phyloP scores from a whole-genome alignment of 2,888 invertebrate genomes.

The Mactromeris polynyma region DNA sequence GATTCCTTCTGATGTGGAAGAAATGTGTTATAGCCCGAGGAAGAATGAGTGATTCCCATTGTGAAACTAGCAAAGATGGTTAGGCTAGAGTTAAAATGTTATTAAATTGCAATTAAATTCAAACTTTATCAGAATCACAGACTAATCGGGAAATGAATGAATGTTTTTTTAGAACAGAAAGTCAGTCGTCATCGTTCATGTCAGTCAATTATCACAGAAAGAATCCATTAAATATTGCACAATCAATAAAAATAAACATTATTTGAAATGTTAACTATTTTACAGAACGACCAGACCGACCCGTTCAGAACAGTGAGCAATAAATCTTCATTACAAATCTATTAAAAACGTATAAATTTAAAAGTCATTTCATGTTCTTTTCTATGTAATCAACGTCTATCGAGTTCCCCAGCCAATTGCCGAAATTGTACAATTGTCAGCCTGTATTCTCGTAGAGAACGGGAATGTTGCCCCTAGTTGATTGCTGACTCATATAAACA shows the following conservation, averaged over 20 bases:
- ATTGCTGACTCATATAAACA: neutral
- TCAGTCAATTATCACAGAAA: neutral
- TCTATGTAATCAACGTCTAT: neutral
- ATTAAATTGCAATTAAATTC: too few relatives aligned
- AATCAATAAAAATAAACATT: neutral
- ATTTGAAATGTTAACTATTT: neutral
- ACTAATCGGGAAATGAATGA: too few relatives aligned
- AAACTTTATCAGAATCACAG: too few relatives aligned
- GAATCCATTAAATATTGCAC: neutral
- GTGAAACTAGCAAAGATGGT: too few relatives aligned
- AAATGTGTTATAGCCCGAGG: too few relatives aligned
- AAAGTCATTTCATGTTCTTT: slow-evolving; percentile 5
- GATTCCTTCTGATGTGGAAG: too few relatives aligned
- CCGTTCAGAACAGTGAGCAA: neutral
- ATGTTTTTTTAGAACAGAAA: too few relatives aligned
- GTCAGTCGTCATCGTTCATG: too few relatives aligned
- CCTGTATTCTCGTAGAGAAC: neutral
- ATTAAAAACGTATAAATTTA: slow-evolving; percentile 9
- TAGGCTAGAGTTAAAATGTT: too few relatives aligned
- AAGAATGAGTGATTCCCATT: too few relatives aligned
- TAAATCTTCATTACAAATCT: slow-evolving; percentile 7
- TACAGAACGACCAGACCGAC: neutral
- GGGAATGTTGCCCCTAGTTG: neutral
- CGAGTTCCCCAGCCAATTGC: neutral
- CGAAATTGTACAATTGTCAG: neutral